phyloP scores from a whole-genome alignment of 2,797 vertebrate genomes.

The Sebastes taczanowskii region DNA sequence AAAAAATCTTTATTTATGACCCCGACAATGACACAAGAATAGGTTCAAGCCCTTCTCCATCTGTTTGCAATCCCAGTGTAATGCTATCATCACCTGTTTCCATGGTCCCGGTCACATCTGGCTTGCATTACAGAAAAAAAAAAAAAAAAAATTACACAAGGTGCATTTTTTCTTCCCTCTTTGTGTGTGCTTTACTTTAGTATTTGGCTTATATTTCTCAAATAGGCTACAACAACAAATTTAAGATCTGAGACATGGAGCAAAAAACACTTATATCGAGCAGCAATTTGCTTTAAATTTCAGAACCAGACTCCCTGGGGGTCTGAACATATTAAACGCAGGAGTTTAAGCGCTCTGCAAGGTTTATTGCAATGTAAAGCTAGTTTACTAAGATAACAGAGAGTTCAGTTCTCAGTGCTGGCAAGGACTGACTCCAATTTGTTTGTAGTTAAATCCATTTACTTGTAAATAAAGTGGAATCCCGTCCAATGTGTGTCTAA shows the following conservation, averaged over 20 bases:
- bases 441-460: constrained; percentile 44
- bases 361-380: constrained; percentile 71
- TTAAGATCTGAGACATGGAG: constrained; percentile 71
- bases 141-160: constrained; percentile 85
- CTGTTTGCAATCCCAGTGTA: constrained; percentile 89
- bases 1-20: constrained; percentile 82
- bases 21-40: constrained; percentile 84
- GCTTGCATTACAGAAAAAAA: constrained; percentile 82
- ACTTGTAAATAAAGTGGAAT: constrained; percentile 30
- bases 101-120: constrained; percentile 90
- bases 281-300: constrained; percentile 74
- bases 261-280: constrained; percentile 62
- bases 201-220: constrained; percentile 87
- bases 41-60: constrained; percentile 88
- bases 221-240: constrained; percentile 86
- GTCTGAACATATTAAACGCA: constrained; percentile 63
- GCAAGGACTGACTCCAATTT: constrained; percentile 28
- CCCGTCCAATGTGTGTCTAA: constrained; percentile 3
- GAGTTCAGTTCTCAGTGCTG: constrained; percentile 39
- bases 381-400: constrained; percentile 58
- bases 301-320: constrained; percentile 66
- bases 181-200: constrained; percentile 72
- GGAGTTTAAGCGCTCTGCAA: constrained; percentile 57
- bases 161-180: constrained; percentile 86
- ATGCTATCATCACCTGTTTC: constrained; percentile 97